These are phyloP conservation scores for Channa striata DNA, from an alignment of 2,797 vertebrate genomes.

Conservation along the genomic window DNA sequence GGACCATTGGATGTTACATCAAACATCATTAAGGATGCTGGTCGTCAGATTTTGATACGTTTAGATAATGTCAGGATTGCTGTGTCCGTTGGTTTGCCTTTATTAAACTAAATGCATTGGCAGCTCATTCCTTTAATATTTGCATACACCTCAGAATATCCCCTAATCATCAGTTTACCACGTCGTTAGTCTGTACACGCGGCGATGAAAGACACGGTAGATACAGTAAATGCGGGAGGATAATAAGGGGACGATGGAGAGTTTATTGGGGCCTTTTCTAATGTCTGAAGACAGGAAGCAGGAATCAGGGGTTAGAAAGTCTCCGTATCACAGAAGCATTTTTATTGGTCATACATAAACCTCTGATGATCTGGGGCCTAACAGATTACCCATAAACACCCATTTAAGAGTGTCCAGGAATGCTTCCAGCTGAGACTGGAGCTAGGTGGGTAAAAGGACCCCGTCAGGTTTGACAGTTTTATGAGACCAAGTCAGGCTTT, in stretches of 20 bases:
- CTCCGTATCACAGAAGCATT: slow-evolving; percentile 66
- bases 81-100: neutral
- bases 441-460: slow-evolving; percentile 75
- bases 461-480: slow-evolving; percentile 75
- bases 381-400: slow-evolving; percentile 72
- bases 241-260: slow-evolving; percentile 31
- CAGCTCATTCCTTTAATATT: neutral
- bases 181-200: neutral
- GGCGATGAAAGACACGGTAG: slow-evolving; percentile 10
- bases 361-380: slow-evolving; percentile 71
- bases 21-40: too few relatives aligned
- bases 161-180: neutral
- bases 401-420: slow-evolving; percentile 80
- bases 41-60: neutral
- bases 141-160: neutral
- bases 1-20: too few relatives aligned
- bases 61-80: neutral
- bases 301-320: slow-evolving; percentile 50
- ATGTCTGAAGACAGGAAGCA: slow-evolving; percentile 67
- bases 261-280: slow-evolving; percentile 69
- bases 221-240: slow-evolving; percentile 5
- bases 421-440: slow-evolving; percentile 49
- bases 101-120: neutral
- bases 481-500: slow-evolving; percentile 70
- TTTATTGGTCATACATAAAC: slow-evolving; percentile 80